Percentiles rank a stretch among this genome's conserved stretches.
Evolutionary conservation across 2,113 vertebrate species (phyloP).

Genomic region (Trematocara variabile): DNA sequence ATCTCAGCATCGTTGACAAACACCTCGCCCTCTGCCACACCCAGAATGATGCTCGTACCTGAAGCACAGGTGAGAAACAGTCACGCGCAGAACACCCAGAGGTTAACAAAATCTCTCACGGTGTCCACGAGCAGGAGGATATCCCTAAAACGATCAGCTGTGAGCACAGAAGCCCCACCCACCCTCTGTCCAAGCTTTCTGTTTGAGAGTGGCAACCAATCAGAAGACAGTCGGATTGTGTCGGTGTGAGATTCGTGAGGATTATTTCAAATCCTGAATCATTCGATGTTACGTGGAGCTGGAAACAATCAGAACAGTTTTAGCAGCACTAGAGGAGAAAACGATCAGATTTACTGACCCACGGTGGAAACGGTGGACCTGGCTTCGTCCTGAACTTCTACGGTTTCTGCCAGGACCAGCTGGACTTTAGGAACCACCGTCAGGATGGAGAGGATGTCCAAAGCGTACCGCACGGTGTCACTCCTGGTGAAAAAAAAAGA

Average conservation of each 20-base stretch:
- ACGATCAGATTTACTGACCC: constrained; percentile 72
- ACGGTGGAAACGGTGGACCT: constrained; percentile 86
- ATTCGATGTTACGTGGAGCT: rapidly evolving
- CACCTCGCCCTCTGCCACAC: constrained; percentile 92
- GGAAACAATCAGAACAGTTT: not conserved
- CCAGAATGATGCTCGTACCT: constrained; percentile 97
- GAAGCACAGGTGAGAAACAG: not conserved
- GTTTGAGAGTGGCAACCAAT: not conserved
- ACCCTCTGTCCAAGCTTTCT: not conserved
- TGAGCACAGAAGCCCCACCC: not conserved
- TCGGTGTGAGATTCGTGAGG: not conserved
- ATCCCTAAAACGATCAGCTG: rapidly evolving
- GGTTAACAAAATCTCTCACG: rapidly evolving
- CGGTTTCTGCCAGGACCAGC: constrained; percentile 85
- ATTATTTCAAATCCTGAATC: not conserved
- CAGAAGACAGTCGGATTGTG: not conserved
- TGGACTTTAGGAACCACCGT: constrained; percentile 94
- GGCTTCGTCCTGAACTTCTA: constrained; percentile 86
- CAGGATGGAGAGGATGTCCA: constrained; percentile 92
- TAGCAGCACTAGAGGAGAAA: rapidly evolving
- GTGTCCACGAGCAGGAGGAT: rapidly evolving
- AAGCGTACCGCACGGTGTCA: constrained; percentile 89
- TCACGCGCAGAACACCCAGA: not conserved
- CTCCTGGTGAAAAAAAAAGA: constrained; percentile 70
- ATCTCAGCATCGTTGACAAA: constrained; percentile 94